Evolutionary conservation across 1,140 invertebrate genomes (phyloP), one percentile per base, ranked within the genome.

Genomic region (Telenomus remus): DNA sequence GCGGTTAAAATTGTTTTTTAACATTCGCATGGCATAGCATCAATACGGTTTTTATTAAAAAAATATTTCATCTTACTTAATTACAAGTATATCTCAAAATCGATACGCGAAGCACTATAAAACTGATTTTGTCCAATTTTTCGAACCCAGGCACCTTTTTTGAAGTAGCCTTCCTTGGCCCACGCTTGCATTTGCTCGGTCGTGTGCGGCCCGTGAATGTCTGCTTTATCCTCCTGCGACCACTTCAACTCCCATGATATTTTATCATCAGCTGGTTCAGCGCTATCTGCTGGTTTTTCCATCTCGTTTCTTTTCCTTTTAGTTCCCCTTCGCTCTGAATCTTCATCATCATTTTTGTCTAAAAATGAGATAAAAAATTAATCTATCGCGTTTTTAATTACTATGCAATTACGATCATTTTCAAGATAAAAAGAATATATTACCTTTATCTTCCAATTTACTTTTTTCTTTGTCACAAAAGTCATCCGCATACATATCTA

Each of bases 401-500:
- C n/a, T n/a, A 39, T 9, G 37, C n/a, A 11, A 4, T 27, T 6
- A 27, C 6, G 19, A 27, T 27, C 19, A 27, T 27, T 27, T 27
- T 27, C 6, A 27, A 3, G 19, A 27, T 27, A 27, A 27, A 1
- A 27, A 3, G 1, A 27, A 27, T 27, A 3, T 27, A 27, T 27
- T 27, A 34, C 56, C 57, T n/a, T 63, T 78, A 27, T 82, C 82
- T 12, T 81, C 74, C 3, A 92, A 79, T 83, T 89, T 92, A 63
- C 89, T 83, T 79, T 94, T 92, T 82, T 94, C 93, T 86, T 93
- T 94, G 59, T 90, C 88, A 86, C 94, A 94, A 90, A 97, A 96
- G 83, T 96, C 94, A 89, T 98, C 97, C 3, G 95, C 92, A 89
- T 97, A 99, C 96, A 99, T 98, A 86, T 98, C 97, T 16, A 95